phyloP scores from a whole-genome alignment of 2,113 vertebrate genomes.

The Myrmecobius fasciatus region DNA sequence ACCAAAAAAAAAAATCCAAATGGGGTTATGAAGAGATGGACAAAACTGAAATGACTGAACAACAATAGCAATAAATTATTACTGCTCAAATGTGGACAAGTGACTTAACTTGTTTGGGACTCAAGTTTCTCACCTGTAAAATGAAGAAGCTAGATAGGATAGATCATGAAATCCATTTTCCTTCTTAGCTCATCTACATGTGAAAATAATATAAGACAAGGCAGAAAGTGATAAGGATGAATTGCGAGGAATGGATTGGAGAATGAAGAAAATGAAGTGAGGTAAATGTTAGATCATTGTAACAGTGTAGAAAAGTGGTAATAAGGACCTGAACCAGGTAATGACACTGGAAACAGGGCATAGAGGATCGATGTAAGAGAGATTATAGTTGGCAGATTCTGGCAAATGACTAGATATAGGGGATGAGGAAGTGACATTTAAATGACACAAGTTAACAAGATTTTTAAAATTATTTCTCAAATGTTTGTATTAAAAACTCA shows the following conservation, averaged over 20 bases:
- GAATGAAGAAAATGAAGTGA: background rate
- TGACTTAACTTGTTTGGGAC: too few relatives aligned
- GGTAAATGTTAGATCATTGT: background rate
- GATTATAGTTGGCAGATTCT: too few relatives aligned
- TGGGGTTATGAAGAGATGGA: too few relatives aligned
- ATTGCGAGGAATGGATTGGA: background rate
- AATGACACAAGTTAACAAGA: background rate
- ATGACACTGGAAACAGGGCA: background rate
- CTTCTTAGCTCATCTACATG: background rate
- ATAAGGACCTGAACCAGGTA: background rate
- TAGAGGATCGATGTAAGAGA: background rate
- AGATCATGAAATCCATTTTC: background rate
- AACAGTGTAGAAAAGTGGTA: background rate
- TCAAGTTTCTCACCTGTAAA: too few relatives aligned
- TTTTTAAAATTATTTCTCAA: too few relatives aligned
- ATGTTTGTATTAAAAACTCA: too few relatives aligned
- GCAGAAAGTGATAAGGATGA: background rate
- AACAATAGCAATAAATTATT: too few relatives aligned
- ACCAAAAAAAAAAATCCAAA: too few relatives aligned
- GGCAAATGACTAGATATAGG: background rate
- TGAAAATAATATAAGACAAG: background rate
- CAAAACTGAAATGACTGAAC: too few relatives aligned
- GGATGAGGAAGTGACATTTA: background rate
- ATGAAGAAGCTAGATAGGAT: background rate
- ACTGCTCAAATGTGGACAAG: too few relatives aligned